Evolutionary conservation across 2,113 vertebrate genomes (phyloP).

Genomic region (Albula goreensis): DNA sequence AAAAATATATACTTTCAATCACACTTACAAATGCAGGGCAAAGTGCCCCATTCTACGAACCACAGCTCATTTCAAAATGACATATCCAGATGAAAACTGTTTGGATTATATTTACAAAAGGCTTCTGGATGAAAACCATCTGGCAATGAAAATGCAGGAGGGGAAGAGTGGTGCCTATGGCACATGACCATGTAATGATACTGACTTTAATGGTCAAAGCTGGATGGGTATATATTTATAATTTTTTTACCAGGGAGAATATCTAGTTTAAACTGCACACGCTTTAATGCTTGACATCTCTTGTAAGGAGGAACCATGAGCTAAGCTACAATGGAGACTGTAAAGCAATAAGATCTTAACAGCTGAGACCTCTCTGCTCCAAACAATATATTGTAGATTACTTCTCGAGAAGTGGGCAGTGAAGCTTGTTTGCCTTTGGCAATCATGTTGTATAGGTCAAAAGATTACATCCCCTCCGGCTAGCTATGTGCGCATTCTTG

Average conservation of each 20-base stretch:
- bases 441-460: background rate
- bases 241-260: background rate
- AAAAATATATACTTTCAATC: background rate
- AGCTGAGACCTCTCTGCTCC: background rate
- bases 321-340: background rate
- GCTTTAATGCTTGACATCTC: background rate
- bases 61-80: constrained; percentile 8
- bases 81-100: background rate
- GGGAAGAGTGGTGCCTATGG: background rate
- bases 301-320: background rate
- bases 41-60: background rate
- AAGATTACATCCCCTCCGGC: background rate
- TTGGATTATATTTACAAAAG: constrained; percentile 14
- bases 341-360: background rate
- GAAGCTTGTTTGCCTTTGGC: background rate
- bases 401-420: background rate
- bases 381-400: background rate
- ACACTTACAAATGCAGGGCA: constrained; percentile 18
- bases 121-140: background rate
- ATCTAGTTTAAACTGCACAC: background rate
- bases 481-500: background rate
- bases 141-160: background rate
- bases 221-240: background rate
- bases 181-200: constrained; percentile 19
- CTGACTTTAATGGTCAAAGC: background rate